phyloP scores from a whole-genome alignment of 2,888 invertebrate genomes.

The Linnaemya vulpina region DNA sequence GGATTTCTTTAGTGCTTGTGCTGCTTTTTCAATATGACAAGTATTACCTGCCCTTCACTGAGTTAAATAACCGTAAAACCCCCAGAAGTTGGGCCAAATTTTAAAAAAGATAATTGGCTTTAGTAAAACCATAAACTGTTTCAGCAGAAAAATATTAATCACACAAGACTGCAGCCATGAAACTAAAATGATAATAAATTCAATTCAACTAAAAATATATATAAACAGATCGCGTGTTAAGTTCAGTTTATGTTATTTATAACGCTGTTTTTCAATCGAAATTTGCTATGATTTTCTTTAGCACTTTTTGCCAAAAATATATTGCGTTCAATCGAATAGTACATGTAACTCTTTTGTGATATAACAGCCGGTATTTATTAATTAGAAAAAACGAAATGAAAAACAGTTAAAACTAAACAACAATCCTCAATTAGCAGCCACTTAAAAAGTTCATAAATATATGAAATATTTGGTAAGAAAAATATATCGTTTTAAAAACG shows the following conservation, averaged over 20 bases:
- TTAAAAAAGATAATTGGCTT: neutral
- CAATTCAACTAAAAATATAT: neutral
- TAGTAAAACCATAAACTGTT: slow-evolving; percentile 12
- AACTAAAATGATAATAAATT: neutral
- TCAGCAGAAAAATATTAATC: slow-evolving; percentile 6
- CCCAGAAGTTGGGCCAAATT: too few species aligned
- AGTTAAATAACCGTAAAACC: too few species aligned
- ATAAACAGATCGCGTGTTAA: slow-evolving; percentile 45
- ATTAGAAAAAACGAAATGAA: slow-evolving; percentile 10
- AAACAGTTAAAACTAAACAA: slow-evolving; percentile 3
- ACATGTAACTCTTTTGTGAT: slow-evolving; percentile 27
- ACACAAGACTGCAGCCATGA: neutral
- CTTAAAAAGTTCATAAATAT: slow-evolving; percentile 2
- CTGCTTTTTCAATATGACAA: too few species aligned
- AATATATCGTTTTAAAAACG: slow-evolving; percentile 2
- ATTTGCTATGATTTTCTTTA: slow-evolving; percentile 28
- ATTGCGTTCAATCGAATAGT: slow-evolving; percentile 26
- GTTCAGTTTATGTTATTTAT: slow-evolving; percentile 27
- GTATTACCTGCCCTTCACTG: too few species aligned
- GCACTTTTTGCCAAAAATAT: slow-evolving; percentile 38
- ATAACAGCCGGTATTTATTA: slow-evolving; percentile 15
- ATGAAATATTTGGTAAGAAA: neutral
- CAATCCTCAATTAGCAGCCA: slow-evolving; percentile 27
- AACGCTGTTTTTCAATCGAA: neutral
- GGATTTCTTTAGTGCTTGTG: too few species aligned